These are phyloP conservation scores for Anser cygnoides DNA, from an alignment of 2,113 vertebrate genomes.

Conservation along the genomic window DNA sequence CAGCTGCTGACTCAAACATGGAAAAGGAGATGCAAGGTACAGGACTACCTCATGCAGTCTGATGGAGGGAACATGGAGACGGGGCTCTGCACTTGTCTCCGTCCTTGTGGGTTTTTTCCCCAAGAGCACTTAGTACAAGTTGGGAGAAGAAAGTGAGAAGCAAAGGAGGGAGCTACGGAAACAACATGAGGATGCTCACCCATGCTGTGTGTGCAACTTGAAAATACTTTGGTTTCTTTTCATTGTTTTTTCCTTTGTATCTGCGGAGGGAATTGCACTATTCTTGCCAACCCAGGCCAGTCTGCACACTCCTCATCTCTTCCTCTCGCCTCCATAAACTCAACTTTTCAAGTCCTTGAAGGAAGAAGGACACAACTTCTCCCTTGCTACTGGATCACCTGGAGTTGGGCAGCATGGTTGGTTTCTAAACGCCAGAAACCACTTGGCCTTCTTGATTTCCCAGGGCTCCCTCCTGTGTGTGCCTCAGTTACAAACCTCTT, in stretches of 20 bases:
- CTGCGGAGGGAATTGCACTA: not conserved
- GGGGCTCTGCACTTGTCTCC: not conserved
- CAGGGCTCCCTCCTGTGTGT: accelerated
- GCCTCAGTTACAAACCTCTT: not conserved
- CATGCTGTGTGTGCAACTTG: not conserved
- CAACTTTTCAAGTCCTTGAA: no score
- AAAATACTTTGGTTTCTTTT: not conserved
- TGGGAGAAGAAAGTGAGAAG: not conserved
- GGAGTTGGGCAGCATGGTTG: not conserved
- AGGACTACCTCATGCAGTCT: not conserved
- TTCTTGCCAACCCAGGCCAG: not conserved
- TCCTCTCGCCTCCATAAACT: not conserved
- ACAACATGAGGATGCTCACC: not conserved
- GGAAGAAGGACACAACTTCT: not conserved
- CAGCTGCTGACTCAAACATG: not conserved
- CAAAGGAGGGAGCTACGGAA: not conserved
- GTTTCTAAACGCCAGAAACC: not conserved
- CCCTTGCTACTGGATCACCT: not conserved
- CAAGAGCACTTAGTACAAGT: not conserved
- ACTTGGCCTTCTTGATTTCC: not conserved
- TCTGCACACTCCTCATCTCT: not conserved
- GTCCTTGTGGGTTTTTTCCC: not conserved
- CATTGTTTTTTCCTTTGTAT: not conserved
- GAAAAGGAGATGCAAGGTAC: not conserved
- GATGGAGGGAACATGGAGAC: accelerated